Base-by-base conservation (phyloP, 2,888 invertebrate species). In the Pteria penguin region DNA sequence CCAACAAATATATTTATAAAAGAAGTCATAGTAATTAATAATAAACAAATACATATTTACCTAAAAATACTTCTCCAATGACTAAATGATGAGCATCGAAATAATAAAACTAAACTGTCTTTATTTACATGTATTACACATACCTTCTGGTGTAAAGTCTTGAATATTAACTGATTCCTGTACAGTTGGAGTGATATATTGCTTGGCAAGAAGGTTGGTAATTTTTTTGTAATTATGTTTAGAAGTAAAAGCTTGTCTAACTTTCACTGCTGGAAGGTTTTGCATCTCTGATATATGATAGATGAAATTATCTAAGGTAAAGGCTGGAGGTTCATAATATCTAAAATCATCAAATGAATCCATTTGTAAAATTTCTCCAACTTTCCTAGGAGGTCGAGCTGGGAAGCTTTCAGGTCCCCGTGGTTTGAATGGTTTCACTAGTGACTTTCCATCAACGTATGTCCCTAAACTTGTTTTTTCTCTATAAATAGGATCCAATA, bases 241-340 rank as follows among this genome's bases (percentile, higher is more conserved):
- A 0, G 90, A 91, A 71, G 82, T 87, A 69, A 91, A 74, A 3
- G 80, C 75, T 55, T 85, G 76, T 75, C 85, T 79, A 18, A 90
- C 88, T 65, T 80, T 82, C 31, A 79, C 80, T 24, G 89, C 62
- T 2, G 90, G 86, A 31, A 90, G 55, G 27, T 83, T 81, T 29
- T 83, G 78, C 11, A 78, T 75, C 29, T 89, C 84, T 11, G 90
- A 86, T 29, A 90, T 71, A 31, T 86, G 80, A 18, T 85, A 77
- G 36, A 90, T 70, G 75, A 91, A 91, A 55, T 88, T 87, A 71
- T 91, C 89, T 33, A 91, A 71, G 5, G 88, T 90, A 81, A 91
- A 91, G 22, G 85, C 82, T 54, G 89, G 88, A 11, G 89, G 88
- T 26, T 81, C 72, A 63, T 81, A 82, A 68, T 84, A 90, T 27